Conservation (phyloP, 35 echinoderm and acorn worm genomes). For the Apostichopus parvimensis region DNA sequence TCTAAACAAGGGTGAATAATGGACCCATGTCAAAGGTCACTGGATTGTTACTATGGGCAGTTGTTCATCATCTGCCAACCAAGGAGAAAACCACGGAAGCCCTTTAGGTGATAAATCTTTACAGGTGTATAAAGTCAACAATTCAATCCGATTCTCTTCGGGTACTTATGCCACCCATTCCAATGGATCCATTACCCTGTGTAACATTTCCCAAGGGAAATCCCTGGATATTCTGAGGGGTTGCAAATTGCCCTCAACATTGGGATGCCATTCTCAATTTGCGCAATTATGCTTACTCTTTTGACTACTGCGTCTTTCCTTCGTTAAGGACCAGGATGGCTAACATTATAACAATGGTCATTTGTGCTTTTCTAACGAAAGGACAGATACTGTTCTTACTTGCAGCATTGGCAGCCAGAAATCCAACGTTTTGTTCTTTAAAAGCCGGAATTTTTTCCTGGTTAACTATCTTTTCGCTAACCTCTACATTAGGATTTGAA, state of each 20-base stretch:
- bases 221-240: too few relatives aligned
- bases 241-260: background rate
- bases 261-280: conserved; percentile 1
- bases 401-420: background rate
- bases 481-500: background rate
- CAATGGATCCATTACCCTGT: background rate
- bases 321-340: background rate
- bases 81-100: too few relatives aligned
- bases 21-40: too few relatives aligned
- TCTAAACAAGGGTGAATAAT: too few relatives aligned
- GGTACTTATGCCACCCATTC: background rate
- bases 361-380: conserved; percentile 6
- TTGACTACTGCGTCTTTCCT: conserved; percentile 19
- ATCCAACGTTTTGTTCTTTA: background rate
- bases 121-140: background rate
- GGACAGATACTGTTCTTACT: conserved; percentile 10
- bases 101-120: too few relatives aligned
- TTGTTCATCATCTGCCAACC: too few relatives aligned
- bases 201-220: conserved; percentile 5
- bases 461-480: background rate
- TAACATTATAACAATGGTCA: conserved; percentile 7
- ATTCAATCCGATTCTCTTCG: background rate
- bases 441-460: conserved; percentile 11
- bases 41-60: too few relatives aligned
- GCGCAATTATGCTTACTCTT: background rate